These are phyloP conservation scores for Cacatua alba DNA, from an alignment of 2,113 vertebrate genomes.

Conservation along the genomic window DNA sequence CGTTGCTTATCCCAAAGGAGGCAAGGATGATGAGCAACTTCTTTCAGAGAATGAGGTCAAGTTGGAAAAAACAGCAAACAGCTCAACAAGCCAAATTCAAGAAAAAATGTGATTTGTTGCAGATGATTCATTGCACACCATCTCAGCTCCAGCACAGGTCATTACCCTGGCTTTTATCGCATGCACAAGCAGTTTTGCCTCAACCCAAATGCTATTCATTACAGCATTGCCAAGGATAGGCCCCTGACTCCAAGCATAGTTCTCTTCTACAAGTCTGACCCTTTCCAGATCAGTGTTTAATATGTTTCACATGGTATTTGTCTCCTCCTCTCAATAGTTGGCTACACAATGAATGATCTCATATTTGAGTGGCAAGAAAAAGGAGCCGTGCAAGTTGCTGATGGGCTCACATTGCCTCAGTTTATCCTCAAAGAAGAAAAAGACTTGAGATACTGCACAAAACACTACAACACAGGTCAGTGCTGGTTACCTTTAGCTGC, in stretches of 20 bases:
- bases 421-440: slow-evolving; percentile 98
- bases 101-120: background rate
- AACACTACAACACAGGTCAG: slow-evolving; percentile 96
- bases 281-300: background rate
- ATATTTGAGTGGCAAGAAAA: slow-evolving; percentile 99
- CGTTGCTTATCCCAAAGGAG: slow-evolving; percentile 5
- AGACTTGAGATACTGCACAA: slow-evolving; percentile 96
- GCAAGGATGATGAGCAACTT: background rate
- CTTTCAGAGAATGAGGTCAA: background rate
- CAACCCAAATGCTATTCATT: background rate
- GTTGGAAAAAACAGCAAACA: background rate
- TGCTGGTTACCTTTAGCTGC: background rate
- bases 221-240: background rate
- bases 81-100: background rate
- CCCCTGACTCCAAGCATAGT: background rate
- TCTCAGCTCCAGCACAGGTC: background rate
- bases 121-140: background rate
- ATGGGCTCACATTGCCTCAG: slow-evolving; percentile 95
- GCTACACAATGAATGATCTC: slow-evolving; percentile 98
- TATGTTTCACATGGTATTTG: background rate
- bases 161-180: background rate
- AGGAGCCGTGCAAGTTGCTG: slow-evolving; percentile 94
- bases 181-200: background rate
- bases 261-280: background rate
- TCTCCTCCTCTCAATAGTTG: slow-evolving; percentile 79